These are phyloP conservation scores for Polypedilum vanderplanki DNA, from an alignment of 1,140 invertebrate species.

Conservation along the genomic window DNA sequence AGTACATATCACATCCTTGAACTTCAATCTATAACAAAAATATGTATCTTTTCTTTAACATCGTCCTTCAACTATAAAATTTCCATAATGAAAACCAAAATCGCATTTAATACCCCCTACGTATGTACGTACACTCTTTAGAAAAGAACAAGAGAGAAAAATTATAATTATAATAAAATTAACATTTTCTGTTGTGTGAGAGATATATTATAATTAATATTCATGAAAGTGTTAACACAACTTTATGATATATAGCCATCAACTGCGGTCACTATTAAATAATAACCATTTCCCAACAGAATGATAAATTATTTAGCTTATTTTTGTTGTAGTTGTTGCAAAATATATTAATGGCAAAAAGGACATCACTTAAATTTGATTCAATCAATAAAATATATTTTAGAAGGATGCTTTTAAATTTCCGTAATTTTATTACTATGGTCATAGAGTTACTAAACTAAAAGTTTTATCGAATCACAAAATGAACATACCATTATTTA, in stretches of 20 bases:
- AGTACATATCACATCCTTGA: too few relatives aligned
- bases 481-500: constrained; percentile 6
- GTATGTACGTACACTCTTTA: too few relatives aligned
- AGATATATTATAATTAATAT: constrained; percentile 19
- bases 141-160: too few relatives aligned
- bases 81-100: too few relatives aligned
- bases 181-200: background rate
- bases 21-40: too few relatives aligned
- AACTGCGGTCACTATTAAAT: constrained; percentile 24
- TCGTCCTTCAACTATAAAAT: too few relatives aligned
- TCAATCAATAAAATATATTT: constrained; percentile 1
- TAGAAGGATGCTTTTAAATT: constrained; percentile 5
- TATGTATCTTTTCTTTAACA: too few relatives aligned
- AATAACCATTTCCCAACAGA: constrained; percentile 10
- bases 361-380: background rate
- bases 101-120: too few relatives aligned
- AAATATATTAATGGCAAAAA: background rate
- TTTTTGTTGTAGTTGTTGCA: background rate
- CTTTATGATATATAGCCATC: constrained; percentile 21
- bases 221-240: constrained; percentile 27
- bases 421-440: background rate
- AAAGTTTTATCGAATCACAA: too few relatives aligned
- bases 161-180: too few relatives aligned
- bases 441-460: too few relatives aligned
- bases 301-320: constrained; percentile 25